Base-by-base conservation (phyloP, 2,888 invertebrate genomes). In the Ormyrus nitidulus region DNA sequence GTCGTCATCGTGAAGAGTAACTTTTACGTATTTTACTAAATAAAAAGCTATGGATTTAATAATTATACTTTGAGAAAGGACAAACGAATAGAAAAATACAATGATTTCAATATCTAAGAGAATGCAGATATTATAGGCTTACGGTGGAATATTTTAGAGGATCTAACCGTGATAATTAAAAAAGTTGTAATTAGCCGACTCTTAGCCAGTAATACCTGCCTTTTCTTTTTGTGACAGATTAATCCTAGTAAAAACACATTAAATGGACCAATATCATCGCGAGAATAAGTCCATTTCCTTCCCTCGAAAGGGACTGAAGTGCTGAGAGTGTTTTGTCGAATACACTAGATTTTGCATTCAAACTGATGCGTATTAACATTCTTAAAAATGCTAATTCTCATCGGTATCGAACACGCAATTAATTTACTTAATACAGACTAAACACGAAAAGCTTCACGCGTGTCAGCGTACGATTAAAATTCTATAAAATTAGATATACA, bases 11-110 rank as follows among this genome's bases (percentile, higher is more conserved):
- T 51, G 34, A 72, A 69, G 70, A 73, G 53, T 64, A 62, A 73
- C n/a, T 59, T 74, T 74, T 70, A 75, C 56, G 61, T 81, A 81
- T 81, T 81, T 78, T 81, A 81, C 49, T 81, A 73, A 77, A 64
- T 46, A 19, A 54, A 53, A 49, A 51, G 34, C 11, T 61, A 59
- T 53, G 61, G 65, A 70, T 58, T 54, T 56, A 79, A 34, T 11
- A 58, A 48, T 9, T 34, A 34, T 34, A 19, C 13, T 54, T 51
- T 34, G 34, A 19, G 5, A 62, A 61, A 61, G 51, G 11, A 68
- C 34, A 34, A 34, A 34, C 34, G 34, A 13, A 74, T 49, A 65
- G 19, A 34, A 73, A 54, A 51, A 53, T 51, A 13, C 5, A 66
- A 68, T 34, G 56, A 7, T 56, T 66, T 65, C 56, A n/a, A 51